Conservation (phyloP, 2,888 invertebrate species). For the Tholera decimalis region DNA sequence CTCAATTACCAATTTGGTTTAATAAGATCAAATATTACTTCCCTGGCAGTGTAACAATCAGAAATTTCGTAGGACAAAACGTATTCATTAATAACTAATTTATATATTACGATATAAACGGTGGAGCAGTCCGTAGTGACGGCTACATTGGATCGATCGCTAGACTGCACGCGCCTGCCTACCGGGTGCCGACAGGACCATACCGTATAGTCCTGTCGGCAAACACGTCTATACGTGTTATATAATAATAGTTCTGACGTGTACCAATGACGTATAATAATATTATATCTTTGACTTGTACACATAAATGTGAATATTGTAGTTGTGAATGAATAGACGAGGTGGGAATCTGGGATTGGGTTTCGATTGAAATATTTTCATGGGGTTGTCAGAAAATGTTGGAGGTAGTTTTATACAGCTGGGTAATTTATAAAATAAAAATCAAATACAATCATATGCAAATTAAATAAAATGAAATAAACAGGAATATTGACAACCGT, state of each 20-base stretch:
- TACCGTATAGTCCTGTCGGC: too few species aligned
- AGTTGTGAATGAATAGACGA: slow-evolving; percentile 3
- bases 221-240: too few species aligned
- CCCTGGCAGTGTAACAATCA: too few species aligned
- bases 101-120: neutral
- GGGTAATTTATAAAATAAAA: too few species aligned
- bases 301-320: neutral
- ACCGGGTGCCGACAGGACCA: slow-evolving; percentile 21
- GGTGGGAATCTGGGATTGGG: neutral
- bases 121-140: neutral
- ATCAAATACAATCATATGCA: too few species aligned
- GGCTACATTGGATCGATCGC: slow-evolving; percentile 25
- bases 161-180: slow-evolving; percentile 14
- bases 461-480: too few species aligned
- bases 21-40: too few species aligned
- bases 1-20: too few species aligned
- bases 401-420: too few species aligned
- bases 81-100: slow-evolving; percentile 16
- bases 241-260: slow-evolving; percentile 25
- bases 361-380: neutral
- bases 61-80: neutral
- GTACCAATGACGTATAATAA: slow-evolving; percentile 8
- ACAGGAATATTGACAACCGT: too few species aligned
- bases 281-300: slow-evolving; percentile 16
- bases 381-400: neutral